These are phyloP conservation scores for Gallinago paraguaiae DNA, from an alignment of 2,113 vertebrate species.

Conservation along the genomic window DNA sequence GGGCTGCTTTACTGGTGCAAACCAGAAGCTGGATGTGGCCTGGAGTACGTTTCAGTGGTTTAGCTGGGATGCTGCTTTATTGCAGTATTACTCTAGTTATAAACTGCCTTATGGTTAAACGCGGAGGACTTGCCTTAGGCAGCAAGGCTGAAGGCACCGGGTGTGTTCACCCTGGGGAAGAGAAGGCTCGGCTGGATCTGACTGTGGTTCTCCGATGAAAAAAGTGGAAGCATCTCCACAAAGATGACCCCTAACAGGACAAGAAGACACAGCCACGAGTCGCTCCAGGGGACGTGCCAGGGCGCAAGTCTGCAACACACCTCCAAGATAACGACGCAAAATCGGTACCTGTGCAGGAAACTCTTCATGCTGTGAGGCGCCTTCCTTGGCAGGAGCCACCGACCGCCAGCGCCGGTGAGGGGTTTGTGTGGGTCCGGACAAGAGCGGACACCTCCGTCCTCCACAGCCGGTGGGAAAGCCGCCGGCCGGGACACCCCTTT, in stretches of 20 bases:
- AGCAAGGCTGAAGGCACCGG: background rate
- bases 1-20: background rate
- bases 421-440: too few relatives aligned
- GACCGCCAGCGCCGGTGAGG: accelerated
- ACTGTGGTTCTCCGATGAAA: background rate
- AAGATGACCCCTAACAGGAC: background rate
- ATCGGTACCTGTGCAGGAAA: background rate
- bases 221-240: background rate
- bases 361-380: background rate
- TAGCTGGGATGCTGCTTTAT: background rate
- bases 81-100: background rate
- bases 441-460: accelerated
- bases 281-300: background rate
- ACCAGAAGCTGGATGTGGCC: background rate
- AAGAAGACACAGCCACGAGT: background rate
- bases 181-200: background rate
- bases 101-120: background rate
- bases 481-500: background rate
- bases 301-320: background rate
- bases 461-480: background rate
- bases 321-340: background rate
- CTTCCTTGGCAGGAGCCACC: background rate
- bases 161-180: background rate
- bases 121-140: background rate
- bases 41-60: background rate